phyloP scores from a whole-genome alignment of 1,140 invertebrate genomes.

The Thrips palmi region DNA sequence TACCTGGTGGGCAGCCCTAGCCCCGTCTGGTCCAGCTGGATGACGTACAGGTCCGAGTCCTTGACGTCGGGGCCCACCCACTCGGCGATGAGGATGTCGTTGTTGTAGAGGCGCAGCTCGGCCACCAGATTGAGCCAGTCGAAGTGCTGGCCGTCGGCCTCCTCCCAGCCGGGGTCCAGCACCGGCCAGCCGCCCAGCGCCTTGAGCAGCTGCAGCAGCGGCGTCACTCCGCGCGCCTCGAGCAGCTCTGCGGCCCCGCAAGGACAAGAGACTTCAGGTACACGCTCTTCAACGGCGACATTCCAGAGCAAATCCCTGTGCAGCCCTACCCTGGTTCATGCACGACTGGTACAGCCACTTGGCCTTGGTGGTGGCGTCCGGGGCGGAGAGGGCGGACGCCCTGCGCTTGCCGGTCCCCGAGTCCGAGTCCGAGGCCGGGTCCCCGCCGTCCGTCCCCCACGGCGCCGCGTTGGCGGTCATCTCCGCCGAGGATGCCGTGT shows the following conservation, averaged over 20 bases:
- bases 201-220: slow-evolving; percentile 49
- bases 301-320: too few relatives aligned
- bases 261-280: slow-evolving; percentile 13
- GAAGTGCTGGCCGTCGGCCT: slow-evolving; percentile 29
- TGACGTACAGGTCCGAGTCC: slow-evolving; percentile 68
- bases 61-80: slow-evolving; percentile 79
- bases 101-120: slow-evolving; percentile 59
- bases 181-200: slow-evolving; percentile 75
- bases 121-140: slow-evolving; percentile 59
- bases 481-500: too few relatives aligned
- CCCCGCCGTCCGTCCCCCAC: too few relatives aligned
- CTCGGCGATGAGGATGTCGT: slow-evolving; percentile 62
- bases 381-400: too few relatives aligned
- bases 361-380: slow-evolving; percentile 44
- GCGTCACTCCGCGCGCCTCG: slow-evolving; percentile 43
- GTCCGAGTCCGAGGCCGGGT: too few relatives aligned
- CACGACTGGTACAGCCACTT: slow-evolving; percentile 69
- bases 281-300: too few relatives aligned
- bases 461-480: too few relatives aligned
- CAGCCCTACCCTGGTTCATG: slow-evolving; percentile 57
- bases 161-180: slow-evolving; percentile 39
- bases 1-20: slow-evolving; percentile 66
- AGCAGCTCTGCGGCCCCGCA: slow-evolving; percentile 40
- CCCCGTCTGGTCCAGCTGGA: slow-evolving; percentile 75
- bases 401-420: too few relatives aligned